Conservation (phyloP, 2,797 vertebrate genomes). For the Lutjanus campechanus region DNA sequence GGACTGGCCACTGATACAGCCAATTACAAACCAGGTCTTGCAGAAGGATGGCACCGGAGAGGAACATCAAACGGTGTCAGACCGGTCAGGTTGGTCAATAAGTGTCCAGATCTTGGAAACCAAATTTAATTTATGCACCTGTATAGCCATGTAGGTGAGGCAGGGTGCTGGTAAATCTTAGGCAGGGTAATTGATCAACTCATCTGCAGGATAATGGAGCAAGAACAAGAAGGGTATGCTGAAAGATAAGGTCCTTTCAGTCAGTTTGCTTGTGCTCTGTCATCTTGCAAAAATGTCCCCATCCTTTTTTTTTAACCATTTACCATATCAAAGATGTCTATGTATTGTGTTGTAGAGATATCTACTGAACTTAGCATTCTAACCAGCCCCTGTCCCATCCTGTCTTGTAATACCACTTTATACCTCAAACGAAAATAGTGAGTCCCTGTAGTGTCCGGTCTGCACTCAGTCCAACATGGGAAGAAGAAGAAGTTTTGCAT, state of each 20-base stretch:
- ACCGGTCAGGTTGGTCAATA: background rate
- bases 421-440: no score
- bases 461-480: no score
- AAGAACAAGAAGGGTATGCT: background rate
- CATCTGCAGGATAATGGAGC: background rate
- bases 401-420: no score
- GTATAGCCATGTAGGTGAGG: background rate
- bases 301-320: no score
- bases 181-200: background rate
- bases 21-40: conserved; percentile 48
- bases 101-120: background rate
- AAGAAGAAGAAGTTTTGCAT: no score
- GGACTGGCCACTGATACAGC: conserved; percentile 42
- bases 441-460: no score
- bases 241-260: background rate
- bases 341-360: no score
- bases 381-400: no score
- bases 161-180: no score
- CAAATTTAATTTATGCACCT: background rate
- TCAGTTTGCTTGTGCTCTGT: background rate
- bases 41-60: conserved; percentile 38
- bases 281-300: background rate
- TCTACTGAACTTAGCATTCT: no score
- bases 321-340: no score
- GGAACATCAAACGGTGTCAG: conserved; percentile 24